A percentile compares a stretch with the other conserved stretches of the same genome.
These are phyloP conservation scores for Seriola quinqueradiata DNA, from an alignment of 2,113 vertebrate species.

Conservation along the genomic window DNA sequence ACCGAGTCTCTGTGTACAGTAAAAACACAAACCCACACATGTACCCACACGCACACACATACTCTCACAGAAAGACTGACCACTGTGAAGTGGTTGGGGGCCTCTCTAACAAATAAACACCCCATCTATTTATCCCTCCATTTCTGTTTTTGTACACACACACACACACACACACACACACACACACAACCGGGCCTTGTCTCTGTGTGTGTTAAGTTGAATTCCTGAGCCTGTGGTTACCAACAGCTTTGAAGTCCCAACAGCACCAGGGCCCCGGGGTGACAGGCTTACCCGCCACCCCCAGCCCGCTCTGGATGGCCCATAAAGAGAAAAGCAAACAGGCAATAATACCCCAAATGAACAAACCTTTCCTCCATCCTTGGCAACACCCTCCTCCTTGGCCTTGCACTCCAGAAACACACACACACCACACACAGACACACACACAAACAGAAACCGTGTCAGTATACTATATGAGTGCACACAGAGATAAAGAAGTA, in stretches of 20 bases:
- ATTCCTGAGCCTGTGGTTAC: conserved; percentile 85
- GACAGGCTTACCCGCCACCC: conserved; percentile 72
- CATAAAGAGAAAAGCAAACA: conserved; percentile 85
- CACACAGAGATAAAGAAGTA: conserved; percentile 28
- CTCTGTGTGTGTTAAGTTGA: conserved; percentile 62
- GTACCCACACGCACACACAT: conserved; percentile 5
- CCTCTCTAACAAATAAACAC: conserved; percentile 76
- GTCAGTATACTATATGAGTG: conserved; percentile 15
- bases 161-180: too few species aligned
- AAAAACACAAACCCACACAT: not conserved
- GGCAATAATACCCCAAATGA: conserved; percentile 75
- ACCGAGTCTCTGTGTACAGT: not conserved
- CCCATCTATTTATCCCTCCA: conserved; percentile 50
- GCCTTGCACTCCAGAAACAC: conserved; percentile 35
- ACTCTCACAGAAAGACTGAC: conserved; percentile 41
- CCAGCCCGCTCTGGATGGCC: conserved; percentile 67
- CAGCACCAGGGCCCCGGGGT: conserved; percentile 67
- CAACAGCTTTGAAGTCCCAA: conserved; percentile 83
- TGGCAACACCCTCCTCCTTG: conserved; percentile 50
- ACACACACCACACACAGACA: conserved; percentile 6
- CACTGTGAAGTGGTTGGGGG: conserved; percentile 64
- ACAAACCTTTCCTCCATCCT: conserved; percentile 70
- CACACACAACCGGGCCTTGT: too few species aligned
- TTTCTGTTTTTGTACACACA: conserved; percentile 7
- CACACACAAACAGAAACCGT: conserved; percentile 1